Percentiles rank a stretch among this genome's conserved stretches.
These are phyloP conservation scores for Eudemis profundana DNA, from an alignment of 2,888 invertebrate species.

Conservation along the genomic window DNA sequence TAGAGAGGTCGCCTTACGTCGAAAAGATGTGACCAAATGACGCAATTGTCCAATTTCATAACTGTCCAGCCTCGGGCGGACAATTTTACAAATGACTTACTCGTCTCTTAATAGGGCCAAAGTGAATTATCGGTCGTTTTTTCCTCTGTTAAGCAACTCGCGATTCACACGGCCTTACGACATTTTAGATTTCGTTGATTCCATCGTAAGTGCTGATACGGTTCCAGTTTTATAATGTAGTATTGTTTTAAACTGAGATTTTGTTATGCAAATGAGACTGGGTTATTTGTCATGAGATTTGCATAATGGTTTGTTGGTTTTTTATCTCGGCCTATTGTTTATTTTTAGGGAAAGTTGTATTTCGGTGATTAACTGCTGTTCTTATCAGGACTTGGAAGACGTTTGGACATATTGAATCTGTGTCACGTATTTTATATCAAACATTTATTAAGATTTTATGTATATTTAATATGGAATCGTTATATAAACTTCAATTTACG, in stretches of 20 bases:
- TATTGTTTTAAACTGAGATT: constrained; percentile 75
- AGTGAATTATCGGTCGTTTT: constrained; percentile 73
- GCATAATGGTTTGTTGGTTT: constrained; percentile 42
- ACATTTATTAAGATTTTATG: neutral
- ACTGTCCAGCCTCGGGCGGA: constrained; percentile 73
- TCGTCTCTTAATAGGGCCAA: constrained; percentile 69
- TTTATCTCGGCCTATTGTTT: constrained; percentile 41
- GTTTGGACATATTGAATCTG: constrained; percentile 8
- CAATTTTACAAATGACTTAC: constrained; percentile 75
- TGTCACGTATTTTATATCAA: neutral
- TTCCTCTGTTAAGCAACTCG: constrained; percentile 61
- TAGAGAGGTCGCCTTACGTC: constrained; percentile 65
- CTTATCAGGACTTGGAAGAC: constrained; percentile 12
- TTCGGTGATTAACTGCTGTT: constrained; percentile 34
- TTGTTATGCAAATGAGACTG: constrained; percentile 68
- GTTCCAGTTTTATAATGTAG: constrained; percentile 70
- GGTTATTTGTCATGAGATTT: constrained; percentile 48
- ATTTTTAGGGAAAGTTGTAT: constrained; percentile 40
- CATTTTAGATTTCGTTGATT: constrained; percentile 73
- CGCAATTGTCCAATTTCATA: constrained; percentile 67
- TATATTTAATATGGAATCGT: too few relatives aligned
- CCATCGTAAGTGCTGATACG: constrained; percentile 67
- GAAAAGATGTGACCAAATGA: constrained; percentile 67
- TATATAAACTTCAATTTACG: too few relatives aligned
- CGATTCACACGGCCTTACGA: constrained; percentile 79